Evolutionary conservation across 2,888 invertebrate genomes (phyloP).

Genomic region (Caenorhabditis doughertyi): DNA sequence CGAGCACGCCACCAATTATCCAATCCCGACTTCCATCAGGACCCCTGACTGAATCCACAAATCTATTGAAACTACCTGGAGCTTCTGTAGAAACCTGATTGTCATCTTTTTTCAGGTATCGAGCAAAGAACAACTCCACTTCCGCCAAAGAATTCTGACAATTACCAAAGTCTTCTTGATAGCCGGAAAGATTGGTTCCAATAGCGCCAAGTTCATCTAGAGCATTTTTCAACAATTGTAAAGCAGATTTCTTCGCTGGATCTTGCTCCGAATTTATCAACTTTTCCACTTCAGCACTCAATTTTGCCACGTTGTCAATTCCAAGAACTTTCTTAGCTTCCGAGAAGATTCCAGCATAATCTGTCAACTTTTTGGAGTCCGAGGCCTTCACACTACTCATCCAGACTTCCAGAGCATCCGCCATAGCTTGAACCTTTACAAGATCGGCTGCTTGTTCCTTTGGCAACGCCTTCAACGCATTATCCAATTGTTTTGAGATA

Average conservation of each 20-base stretch:
- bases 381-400: not conserved
- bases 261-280: not conserved
- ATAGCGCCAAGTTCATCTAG: not conserved
- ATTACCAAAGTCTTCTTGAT: too few species aligned
- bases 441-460: not conserved
- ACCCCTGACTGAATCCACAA: too few species aligned
- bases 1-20: too few species aligned
- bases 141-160: too few species aligned
- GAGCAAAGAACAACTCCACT: too few species aligned
- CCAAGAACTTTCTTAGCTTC: not conserved
- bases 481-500: too few species aligned
- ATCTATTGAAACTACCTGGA: too few species aligned
- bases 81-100: too few species aligned
- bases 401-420: not conserved
- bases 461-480: too few species aligned
- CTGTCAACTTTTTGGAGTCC: not conserved
- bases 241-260: not conserved
- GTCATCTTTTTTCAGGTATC: too few species aligned
- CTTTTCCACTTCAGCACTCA: not conserved
- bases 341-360: not conserved
- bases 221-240: not conserved
- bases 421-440: not conserved
- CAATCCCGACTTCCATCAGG: too few species aligned
- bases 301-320: not conserved
- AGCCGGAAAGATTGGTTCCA: not conserved